phyloP scores from a whole-genome alignment of 1,140 invertebrate species.

The Gonioctena quinquepunctata region DNA sequence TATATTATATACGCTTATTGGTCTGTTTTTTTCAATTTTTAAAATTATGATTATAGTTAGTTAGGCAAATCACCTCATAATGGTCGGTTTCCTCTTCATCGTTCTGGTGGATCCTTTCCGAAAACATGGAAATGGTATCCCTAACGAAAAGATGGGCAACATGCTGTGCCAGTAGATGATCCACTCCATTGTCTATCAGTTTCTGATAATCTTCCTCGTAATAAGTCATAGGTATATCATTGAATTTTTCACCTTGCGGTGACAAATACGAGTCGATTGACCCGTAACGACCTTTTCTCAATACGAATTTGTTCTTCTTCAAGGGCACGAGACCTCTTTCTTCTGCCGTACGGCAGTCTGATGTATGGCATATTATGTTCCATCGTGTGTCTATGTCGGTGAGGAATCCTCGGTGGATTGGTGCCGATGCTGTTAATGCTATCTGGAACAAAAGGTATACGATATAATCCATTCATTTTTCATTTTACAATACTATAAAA shows the following conservation, averaged over 20 bases:
- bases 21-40: too few species aligned
- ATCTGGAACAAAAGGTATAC: conserved; percentile 69
- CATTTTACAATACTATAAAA: too few species aligned
- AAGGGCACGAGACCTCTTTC: conserved; percentile 87
- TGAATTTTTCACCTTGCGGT: conserved; percentile 84
- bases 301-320: conserved; percentile 78
- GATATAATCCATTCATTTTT: too few species aligned
- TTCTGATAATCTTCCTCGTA: conserved; percentile 82
- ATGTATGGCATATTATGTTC: conserved; percentile 92
- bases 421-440: conserved; percentile 95
- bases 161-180: conserved; percentile 89
- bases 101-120: conserved; percentile 94
- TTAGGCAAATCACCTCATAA: too few species aligned
- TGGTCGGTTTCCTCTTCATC: conserved; percentile 95
- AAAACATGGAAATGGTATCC: conserved; percentile 95
- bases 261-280: conserved; percentile 97
- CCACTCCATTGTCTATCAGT: conserved; percentile 84
- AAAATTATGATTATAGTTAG: too few species aligned
- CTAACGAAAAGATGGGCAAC: conserved; percentile 98
- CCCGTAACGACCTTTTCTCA: conserved; percentile 96
- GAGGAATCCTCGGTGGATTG: conserved; percentile 89
- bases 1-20: too few species aligned
- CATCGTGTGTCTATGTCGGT: conserved; percentile 96
- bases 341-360: conserved; percentile 93
- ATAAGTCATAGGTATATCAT: conserved; percentile 88